Evolutionary conservation across 2,113 vertebrate genomes (phyloP).

Genomic region (Eulacestoma nigropectus): DNA sequence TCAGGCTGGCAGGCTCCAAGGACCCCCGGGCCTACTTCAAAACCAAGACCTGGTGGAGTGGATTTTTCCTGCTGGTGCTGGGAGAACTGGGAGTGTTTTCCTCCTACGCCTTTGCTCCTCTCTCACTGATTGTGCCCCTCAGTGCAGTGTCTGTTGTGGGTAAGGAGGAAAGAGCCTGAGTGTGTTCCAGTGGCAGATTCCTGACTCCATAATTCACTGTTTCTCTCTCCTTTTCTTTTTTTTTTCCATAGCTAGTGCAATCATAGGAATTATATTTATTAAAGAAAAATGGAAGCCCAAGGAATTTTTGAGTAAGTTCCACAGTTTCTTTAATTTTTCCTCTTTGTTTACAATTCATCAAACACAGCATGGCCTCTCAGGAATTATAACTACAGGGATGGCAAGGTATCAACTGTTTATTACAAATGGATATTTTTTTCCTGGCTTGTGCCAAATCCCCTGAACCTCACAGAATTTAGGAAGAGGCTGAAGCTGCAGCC

Average conservation of each 20-base stretch:
- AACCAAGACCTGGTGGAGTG: constrained; percentile 95
- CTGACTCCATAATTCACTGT: neutral
- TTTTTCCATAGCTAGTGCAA: constrained; percentile 82
- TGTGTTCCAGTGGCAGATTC: neutral
- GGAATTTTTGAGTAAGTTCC: constrained; percentile 90
- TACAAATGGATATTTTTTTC: neutral
- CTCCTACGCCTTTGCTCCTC: constrained; percentile 90
- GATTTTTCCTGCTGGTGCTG: constrained; percentile 82
- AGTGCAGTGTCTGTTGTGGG: constrained; percentile 88
- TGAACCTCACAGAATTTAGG: neutral
- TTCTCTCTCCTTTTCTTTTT: neutral
- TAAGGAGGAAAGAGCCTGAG: constrained; percentile 40
- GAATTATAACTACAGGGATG: neutral
- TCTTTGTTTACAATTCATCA: neutral
- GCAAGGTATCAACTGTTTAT: neutral
- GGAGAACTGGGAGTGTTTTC: constrained; percentile 89
- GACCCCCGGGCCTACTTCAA: constrained; percentile 85
- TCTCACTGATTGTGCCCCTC: constrained; percentile 88
- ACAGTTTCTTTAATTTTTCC: neutral
- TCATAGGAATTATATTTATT: constrained; percentile 93
- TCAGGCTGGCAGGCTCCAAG: constrained; percentile 83
- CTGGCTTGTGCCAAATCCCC: neutral
- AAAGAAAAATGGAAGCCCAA: constrained; percentile 90
- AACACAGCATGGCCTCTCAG: neutral
- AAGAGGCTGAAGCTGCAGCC: neutral